Evolutionary conservation across 2,797 vertebrate species (phyloP), one percentile per base, ranked within the genome.

Genomic region (Astyanax mexicanus): DNA sequence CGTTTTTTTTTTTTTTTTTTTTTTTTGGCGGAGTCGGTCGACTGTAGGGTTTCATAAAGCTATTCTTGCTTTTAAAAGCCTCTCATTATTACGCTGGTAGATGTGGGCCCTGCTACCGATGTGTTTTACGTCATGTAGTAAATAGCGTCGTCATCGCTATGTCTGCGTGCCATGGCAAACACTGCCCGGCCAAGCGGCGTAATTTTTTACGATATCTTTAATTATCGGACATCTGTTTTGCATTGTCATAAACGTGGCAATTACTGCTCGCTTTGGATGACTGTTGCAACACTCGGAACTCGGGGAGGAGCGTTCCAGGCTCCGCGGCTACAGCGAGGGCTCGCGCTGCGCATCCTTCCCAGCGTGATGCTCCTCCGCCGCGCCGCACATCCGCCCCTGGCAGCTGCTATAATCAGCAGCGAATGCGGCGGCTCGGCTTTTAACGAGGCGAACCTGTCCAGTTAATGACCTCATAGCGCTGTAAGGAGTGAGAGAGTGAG

Each of bases 381-480:
- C 71, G 61, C 40, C 38, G 64, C 60, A 55, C 52, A 51, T 71
- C 23, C 57, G 29, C 37, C 47, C 57, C 7, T 1, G 61, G 68
- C 73, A 75, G 73, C 64, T 70, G 72, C 47, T 60, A 55, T 71
- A 74, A 83, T 58, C 62, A 68, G 58, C 32, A 60, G 51, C 15
- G 21, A 61, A 67, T 58, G 38, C 40, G 51, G 25, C 25, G 54
- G 71, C 80, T 74, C 62, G 68, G 57, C 23, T 71, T 85, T 89
- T 85, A 81, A 86, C 81, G 78, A 86, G 75, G 76, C 78, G 76
- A 82, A 86, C 65, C 75, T 85, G 82, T 90, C 84, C 85, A 87
- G 82, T 77, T 87, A 87, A 90, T 90, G 88, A 90, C 83, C 87
- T 89, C 82, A 87, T 81, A 69, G 78, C 75, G 77, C 84, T 74